Evolutionary conservation across 1,140 invertebrate species (phyloP).

Genomic region (Drosophila hydei): DNA sequence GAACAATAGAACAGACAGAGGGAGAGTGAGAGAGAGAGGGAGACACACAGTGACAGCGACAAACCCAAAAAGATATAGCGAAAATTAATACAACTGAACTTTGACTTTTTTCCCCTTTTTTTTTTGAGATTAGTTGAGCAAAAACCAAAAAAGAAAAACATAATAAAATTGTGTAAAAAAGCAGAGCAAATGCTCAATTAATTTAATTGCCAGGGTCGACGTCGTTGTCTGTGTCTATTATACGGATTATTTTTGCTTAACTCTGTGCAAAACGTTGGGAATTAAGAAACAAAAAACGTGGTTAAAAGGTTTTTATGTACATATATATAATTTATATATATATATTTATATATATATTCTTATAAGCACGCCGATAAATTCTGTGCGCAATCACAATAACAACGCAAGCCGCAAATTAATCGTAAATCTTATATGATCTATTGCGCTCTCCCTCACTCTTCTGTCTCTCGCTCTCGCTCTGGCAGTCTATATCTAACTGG

Average conservation of each 20-base stretch:
- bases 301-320: not conserved
- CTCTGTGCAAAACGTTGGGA: not conserved
- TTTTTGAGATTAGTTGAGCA: constrained; percentile 9
- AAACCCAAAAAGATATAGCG: constrained; percentile 8
- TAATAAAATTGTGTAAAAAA: constrained; percentile 16
- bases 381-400: constrained; percentile 5
- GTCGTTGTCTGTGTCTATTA: constrained; percentile 15
- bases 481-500: not conserved
- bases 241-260: constrained; percentile 9
- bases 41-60: not conserved
- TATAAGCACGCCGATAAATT: constrained; percentile 5
- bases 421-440: constrained; percentile 18
- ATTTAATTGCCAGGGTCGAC: constrained; percentile 17
- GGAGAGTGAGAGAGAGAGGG: constrained; percentile 8
- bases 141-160: constrained; percentile 11
- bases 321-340: not conserved
- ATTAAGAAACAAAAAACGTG: constrained; percentile 9
- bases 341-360: not conserved
- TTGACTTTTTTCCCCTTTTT: constrained; percentile 38
- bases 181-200: constrained; percentile 52
- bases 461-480: not conserved
- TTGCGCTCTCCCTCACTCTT: not conserved
- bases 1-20: not conserved
- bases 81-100: constrained; percentile 58
- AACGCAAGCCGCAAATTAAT: constrained; percentile 32